Evolutionary conservation across 2,113 vertebrate species (phyloP).

Genomic region (Elephas maximus): DNA sequence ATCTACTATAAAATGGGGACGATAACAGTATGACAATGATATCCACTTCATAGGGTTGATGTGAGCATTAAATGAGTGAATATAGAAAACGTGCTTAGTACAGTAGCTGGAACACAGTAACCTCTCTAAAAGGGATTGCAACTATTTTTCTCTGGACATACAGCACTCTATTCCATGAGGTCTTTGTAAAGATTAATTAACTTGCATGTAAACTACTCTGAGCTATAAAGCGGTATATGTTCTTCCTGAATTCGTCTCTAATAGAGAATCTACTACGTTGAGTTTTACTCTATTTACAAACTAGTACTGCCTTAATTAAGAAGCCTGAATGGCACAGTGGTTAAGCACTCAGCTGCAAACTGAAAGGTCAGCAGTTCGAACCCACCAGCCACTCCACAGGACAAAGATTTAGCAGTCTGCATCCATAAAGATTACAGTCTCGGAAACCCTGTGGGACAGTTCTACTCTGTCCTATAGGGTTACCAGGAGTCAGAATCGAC

Average conservation of each 20-base stretch:
- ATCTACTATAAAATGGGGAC: neutral
- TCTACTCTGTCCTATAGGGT: neutral
- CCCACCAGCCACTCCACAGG: neutral
- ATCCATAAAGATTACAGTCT: neutral
- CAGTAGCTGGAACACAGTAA: neutral
- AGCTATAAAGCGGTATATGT: neutral
- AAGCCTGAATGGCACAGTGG: neutral
- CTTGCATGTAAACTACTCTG: neutral
- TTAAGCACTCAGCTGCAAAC: neutral
- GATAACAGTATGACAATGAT: neutral
- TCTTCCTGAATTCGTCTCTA: neutral
- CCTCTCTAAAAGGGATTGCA: neutral
- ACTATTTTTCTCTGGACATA: neutral
- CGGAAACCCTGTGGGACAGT: neutral
- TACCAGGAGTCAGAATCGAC: neutral
- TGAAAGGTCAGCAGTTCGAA: neutral
- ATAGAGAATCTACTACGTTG: neutral
- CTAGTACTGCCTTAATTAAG: neutral
- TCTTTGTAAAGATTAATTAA: neutral
- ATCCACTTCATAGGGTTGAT: neutral
- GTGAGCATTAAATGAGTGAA: neutral
- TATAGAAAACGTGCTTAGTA: neutral
- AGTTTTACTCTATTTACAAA: constrained; percentile 39
- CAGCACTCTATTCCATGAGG: neutral
- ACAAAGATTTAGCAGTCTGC: neutral